Evolutionary conservation across 1,140 invertebrate genomes (phyloP), one percentile per base, ranked within the genome.

Genomic region (Akabosia matsudoensis): DNA sequence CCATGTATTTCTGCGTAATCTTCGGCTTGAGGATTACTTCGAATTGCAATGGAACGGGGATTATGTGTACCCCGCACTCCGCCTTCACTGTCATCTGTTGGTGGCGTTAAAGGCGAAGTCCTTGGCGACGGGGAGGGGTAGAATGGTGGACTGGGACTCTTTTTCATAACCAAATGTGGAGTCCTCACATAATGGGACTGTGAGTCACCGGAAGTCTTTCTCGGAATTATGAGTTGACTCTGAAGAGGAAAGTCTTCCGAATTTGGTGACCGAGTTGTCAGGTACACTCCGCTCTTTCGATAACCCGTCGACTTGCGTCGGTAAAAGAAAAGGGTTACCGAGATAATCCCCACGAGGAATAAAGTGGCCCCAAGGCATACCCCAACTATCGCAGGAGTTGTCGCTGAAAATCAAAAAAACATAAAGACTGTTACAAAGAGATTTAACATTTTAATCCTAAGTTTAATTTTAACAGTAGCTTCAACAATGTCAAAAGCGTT

Each of bases 341-440:
- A 87, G 30, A 88, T 86, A 37, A 89, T 86, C 73, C 87, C 87
- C 45, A 89, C 83, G 3, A 89, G 79, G 81, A 90, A 87, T 28
- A 89, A 77, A 0, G 86, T 84, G 28, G 86, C 87, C 28, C 88
- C 88, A 45, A 91, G 83, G 81, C 89, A 89, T 81, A 91, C 84
- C 10, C 87, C 89, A n/a, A 91, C 85, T 37, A 90, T 82, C 10
- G 88, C 87, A n/a, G 88, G 86, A 33, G 88, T 89, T 72, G 88
- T 87, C 74, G 90, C 90, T 90, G 85, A 0, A 88, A 88, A 75
- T 4, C 3, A 4, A 56, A 22, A 56, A 56, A 10, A 56, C 4
- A 56, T 13, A 56, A 7, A 45, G n/a, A 24, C 56, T 10, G 4
- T 22, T 24, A 22, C 28, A 64, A 64, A 22, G 7, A 22, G n/a